phyloP scores from a whole-genome alignment of 2,888 invertebrate species.

The Mesodorylaimus sp. region DNA sequence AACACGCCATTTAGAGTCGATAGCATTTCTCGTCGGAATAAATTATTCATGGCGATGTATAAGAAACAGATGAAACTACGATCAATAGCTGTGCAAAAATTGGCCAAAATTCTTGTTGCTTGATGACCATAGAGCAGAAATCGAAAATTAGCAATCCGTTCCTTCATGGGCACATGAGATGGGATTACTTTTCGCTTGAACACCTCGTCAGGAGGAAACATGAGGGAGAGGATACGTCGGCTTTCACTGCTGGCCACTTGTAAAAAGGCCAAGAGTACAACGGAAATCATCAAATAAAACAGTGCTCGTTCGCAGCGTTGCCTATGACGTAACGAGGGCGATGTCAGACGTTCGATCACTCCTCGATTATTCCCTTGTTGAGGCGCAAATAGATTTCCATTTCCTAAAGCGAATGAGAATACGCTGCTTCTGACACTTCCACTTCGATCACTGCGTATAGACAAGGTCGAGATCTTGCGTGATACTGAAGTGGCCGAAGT shows the following conservation, averaged over 20 bases:
- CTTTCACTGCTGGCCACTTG: too few relatives aligned
- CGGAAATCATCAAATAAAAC: not conserved
- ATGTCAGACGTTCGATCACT: too few relatives aligned
- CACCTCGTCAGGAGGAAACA: not conserved
- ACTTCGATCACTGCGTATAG: too few relatives aligned
- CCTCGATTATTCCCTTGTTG: too few relatives aligned
- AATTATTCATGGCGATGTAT: not conserved
- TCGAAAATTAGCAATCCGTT: not conserved
- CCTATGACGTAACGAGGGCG: too few relatives aligned
- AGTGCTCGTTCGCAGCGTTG: not conserved
- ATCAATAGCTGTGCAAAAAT: conserved; percentile 1
- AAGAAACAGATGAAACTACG: not conserved
- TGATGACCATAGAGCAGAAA: conserved; percentile 1
- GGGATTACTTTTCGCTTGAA: not conserved
- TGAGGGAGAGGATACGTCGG: not conserved
- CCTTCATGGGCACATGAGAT: not conserved
- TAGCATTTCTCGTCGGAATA: not conserved
- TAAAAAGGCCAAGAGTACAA: not conserved
- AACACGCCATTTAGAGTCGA: too few relatives aligned
- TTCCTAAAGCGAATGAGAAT: too few relatives aligned
- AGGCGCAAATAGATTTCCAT: too few relatives aligned
- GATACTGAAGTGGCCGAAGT: too few relatives aligned
- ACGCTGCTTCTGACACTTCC: too few relatives aligned
- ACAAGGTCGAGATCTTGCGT: too few relatives aligned
- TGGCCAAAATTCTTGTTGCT: not conserved